Percentiles rank a stretch among this genome's conserved stretches.
These are phyloP conservation scores for Alcis repandata DNA, from an alignment of 2,888 invertebrate genomes.

Conservation along the genomic window DNA sequence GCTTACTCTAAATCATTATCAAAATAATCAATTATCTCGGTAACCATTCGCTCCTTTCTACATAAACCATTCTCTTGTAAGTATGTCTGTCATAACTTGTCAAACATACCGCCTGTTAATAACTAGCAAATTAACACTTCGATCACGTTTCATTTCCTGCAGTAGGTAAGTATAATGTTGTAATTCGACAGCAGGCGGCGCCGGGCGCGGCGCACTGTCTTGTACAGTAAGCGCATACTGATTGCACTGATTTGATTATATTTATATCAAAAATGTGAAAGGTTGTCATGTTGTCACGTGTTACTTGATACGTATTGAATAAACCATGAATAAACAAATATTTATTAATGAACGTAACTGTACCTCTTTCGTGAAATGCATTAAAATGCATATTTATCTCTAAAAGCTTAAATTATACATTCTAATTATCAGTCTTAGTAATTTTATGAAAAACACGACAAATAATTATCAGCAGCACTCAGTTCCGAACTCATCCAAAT, in stretches of 20 bases:
- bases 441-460: constrained; percentile 2
- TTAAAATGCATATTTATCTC: not conserved
- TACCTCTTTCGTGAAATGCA: not conserved
- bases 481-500: not conserved
- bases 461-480: not conserved
- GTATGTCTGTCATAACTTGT: too few relatives aligned
- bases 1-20: too few relatives aligned
- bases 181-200: constrained; percentile 7
- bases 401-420: not conserved
- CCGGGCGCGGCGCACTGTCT: constrained; percentile 19
- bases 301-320: constrained; percentile 17
- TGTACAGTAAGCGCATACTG: constrained; percentile 15
- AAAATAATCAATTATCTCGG: too few relatives aligned
- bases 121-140: constrained; percentile 6
- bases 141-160: constrained; percentile 17
- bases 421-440: not conserved
- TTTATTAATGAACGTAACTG: constrained; percentile 7
- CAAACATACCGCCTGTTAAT: not conserved
- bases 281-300: constrained; percentile 24
- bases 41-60: too few relatives aligned
- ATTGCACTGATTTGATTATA: constrained; percentile 17
- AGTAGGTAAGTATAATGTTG: constrained; percentile 3
- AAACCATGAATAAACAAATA: constrained; percentile 21
- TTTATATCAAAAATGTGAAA: constrained; percentile 28
- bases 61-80: too few relatives aligned